Evolutionary conservation across 2,888 invertebrate species (phyloP).

Genomic region (Sipha maydis): DNA sequence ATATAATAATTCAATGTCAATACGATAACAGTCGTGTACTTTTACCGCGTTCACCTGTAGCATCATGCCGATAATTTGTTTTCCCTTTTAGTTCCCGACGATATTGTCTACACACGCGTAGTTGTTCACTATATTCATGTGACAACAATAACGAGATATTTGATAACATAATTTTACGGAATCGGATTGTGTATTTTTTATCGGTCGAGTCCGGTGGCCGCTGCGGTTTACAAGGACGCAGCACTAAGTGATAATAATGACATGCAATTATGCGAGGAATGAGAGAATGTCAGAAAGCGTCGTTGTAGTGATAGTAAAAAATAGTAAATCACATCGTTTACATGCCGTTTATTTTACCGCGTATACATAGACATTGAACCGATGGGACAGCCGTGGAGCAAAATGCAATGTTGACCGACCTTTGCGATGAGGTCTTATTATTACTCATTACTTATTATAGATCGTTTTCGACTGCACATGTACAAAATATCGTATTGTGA

Average conservation of each 20-base stretch:
- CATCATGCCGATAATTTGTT: background rate
- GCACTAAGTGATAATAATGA: slow-evolving; percentile 33
- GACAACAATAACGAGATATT: background rate
- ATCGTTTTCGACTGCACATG: background rate
- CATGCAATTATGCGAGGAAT: slow-evolving; percentile 42
- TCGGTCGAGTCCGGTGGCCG: background rate
- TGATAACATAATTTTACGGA: slow-evolving; percentile 39
- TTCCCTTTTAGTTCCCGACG: background rate
- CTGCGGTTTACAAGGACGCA: slow-evolving; percentile 12
- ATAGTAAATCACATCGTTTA: slow-evolving; percentile 33
- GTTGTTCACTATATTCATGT: background rate
- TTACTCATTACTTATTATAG: background rate
- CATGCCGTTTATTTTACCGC: background rate
- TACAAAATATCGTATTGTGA: background rate
- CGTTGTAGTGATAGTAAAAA: background rate
- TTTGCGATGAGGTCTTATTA: background rate
- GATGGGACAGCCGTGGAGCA: background rate
- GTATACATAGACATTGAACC: background rate
- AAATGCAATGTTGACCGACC: background rate
- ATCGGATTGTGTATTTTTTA: background rate
- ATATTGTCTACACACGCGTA: background rate
- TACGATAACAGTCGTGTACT: too few relatives aligned
- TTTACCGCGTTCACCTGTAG: too few relatives aligned
- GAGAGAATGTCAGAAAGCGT: slow-evolving; percentile 38
- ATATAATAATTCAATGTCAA: too few relatives aligned